Evolutionary conservation across 2,797 vertebrate species (phyloP).

Genomic region (Myripristis murdjan): DNA sequence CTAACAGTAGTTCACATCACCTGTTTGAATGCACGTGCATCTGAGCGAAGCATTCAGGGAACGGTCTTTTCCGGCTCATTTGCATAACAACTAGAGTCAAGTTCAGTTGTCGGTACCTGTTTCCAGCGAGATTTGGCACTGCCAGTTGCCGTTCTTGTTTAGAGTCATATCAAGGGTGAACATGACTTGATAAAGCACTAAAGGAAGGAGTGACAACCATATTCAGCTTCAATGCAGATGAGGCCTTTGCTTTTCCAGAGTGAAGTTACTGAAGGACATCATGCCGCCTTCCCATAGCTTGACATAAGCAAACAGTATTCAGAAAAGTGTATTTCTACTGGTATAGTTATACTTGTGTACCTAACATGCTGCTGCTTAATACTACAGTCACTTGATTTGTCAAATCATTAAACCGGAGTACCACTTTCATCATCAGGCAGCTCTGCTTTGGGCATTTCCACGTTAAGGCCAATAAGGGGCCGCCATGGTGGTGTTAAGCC

Average conservation of each 20-base stretch:
- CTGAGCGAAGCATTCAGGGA: too few species aligned
- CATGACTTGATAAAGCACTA: too few species aligned
- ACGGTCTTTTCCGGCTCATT: too few species aligned
- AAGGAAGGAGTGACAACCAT: too few species aligned
- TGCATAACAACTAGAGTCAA: too few species aligned
- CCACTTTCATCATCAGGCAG: neutral
- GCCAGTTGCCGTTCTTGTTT: too few species aligned
- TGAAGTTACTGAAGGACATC: neutral
- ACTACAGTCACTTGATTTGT: neutral
- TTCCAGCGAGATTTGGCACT: too few species aligned
- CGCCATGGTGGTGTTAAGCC: conserved; percentile 11
- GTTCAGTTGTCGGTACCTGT: too few species aligned
- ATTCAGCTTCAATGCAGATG: too few species aligned
- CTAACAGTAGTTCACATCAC: too few species aligned
- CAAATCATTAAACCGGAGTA: conserved; percentile 5
- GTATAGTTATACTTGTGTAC: neutral
- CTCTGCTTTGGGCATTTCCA: conserved; percentile 40
- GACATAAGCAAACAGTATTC: neutral
- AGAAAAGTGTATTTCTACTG: neutral
- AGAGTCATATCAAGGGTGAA: too few species aligned
- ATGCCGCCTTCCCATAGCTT: neutral
- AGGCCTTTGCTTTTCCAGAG: neutral
- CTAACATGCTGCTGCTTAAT: neutral
- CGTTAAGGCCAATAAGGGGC: neutral
- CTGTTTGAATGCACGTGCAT: too few species aligned